These are phyloP conservation scores for Drosophila pegasa DNA, from an alignment of 2,888 invertebrate species.

Conservation along the genomic window DNA sequence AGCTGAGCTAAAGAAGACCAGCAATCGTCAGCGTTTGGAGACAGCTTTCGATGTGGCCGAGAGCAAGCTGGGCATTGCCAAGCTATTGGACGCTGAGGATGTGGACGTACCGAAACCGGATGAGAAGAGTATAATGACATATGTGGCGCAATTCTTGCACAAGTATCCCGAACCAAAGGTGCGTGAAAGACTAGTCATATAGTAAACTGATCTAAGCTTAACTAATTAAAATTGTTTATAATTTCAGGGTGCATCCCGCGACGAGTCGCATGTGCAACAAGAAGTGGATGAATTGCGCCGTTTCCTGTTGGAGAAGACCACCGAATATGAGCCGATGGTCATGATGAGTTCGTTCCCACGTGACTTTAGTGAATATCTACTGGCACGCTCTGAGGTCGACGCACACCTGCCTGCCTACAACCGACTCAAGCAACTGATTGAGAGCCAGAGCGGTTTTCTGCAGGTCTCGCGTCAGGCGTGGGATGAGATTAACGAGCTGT, in stretches of 20 bases:
- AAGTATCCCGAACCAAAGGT: conserved; percentile 95
- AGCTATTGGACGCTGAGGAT: conserved; percentile 96
- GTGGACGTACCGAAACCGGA: conserved; percentile 98
- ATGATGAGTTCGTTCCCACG: conserved; percentile 90
- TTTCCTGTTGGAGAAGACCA: conserved; percentile 93
- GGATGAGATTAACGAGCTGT: conserved; percentile 91
- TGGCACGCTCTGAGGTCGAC: conserved; percentile 91
- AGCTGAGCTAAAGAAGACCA: conserved; percentile 91
- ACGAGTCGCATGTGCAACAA: conserved; percentile 91
- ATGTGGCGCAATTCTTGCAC: conserved; percentile 98
- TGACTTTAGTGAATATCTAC: conserved; percentile 92
- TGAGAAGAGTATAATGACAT: conserved; percentile 99
- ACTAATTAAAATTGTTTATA: neutral
- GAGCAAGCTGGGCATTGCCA: conserved; percentile 94
- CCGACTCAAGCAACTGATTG: conserved; percentile 91
- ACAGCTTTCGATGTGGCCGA: conserved; percentile 98
- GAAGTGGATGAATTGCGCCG: conserved; percentile 92
- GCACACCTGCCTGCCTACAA: conserved; percentile 90
- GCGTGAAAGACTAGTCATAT: too few relatives aligned
- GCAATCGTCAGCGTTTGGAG: conserved; percentile 93
- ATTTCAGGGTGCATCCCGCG: conserved; percentile 88
- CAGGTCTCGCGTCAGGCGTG: conserved; percentile 94
- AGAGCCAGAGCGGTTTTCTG: conserved; percentile 90
- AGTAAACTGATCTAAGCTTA: neutral
- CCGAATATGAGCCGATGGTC: conserved; percentile 91